phyloP scores from a whole-genome alignment of 2,888 invertebrate species.

The Pocota personata region DNA sequence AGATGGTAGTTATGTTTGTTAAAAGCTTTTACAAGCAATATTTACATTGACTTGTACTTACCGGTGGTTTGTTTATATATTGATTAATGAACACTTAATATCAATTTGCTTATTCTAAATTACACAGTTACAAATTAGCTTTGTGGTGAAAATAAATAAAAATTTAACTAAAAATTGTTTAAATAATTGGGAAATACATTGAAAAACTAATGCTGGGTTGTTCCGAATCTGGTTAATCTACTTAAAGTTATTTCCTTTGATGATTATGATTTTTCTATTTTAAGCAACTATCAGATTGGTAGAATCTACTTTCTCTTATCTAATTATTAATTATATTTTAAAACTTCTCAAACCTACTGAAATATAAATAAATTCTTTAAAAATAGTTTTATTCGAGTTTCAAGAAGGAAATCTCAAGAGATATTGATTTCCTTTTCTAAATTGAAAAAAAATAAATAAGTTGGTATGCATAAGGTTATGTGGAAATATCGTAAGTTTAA shows the following conservation, averaged over 20 bases:
- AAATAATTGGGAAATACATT: slow-evolving; percentile 12
- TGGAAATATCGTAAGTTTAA: too few relatives aligned
- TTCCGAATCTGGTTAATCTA: slow-evolving; percentile 30
- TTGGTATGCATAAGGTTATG: too few relatives aligned
- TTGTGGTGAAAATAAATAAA: slow-evolving; percentile 19
- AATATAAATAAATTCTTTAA: not conserved
- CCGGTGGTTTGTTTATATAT: slow-evolving; percentile 8
- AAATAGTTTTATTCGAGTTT: not conserved
- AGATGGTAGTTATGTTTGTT: not conserved
- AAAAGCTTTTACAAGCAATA: slow-evolving; percentile 4
- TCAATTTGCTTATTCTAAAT: slow-evolving; percentile 33
- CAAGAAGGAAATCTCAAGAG: too few relatives aligned
- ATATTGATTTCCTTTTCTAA: too few relatives aligned
- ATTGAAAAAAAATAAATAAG: too few relatives aligned
- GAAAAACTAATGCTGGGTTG: slow-evolving; percentile 36
- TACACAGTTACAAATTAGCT: slow-evolving; percentile 57
- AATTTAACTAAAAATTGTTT: not conserved
- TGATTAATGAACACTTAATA: slow-evolving; percentile 48
- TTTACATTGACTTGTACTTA: slow-evolving; percentile 49
- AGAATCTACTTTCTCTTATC: not conserved
- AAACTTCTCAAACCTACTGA: not conserved
- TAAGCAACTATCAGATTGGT: not conserved
- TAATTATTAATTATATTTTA: not conserved
- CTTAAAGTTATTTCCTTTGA: not conserved
- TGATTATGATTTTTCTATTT: not conserved